Base-by-base conservation (phyloP, 2,888 invertebrate genomes). In the Clivina fossor region DNA sequence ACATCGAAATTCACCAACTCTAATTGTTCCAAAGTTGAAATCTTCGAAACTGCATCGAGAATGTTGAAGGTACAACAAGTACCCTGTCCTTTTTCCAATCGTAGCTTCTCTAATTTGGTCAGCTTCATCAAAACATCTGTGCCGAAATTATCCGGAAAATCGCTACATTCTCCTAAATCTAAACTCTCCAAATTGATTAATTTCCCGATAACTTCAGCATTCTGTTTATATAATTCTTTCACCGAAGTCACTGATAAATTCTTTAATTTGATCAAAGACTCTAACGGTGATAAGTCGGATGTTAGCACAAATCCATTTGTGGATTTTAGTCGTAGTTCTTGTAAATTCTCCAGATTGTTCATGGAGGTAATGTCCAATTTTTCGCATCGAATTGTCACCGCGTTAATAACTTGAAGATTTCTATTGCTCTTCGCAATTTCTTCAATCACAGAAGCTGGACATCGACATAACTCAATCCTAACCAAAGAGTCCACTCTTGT, bases 1-100 rank as follows among this genome's bases (percentile, higher is more conserved):
- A 90, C 83, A 66, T 91, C 90, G 60, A 91, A 87, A 71, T 92
- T 91, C 37, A 92, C 86, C 43, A 92, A 78, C 70, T 92, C 91
- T 46, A 91, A 74, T 64, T 88, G 82, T 33, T 79, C 80, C 2
- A 92, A 75, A 46, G 76, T 76, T 40, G 83, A 80, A 68, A 89
- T 76, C 47, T 76, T 74, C 33, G 85, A 80, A 2, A 88, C 79
- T 2, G 85, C 83, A 4, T 81, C 78, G 63, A 90, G 76, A 47
- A 90, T 79, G 59, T 84, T 83, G 48, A 85, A 81, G 7, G 78
- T 75, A 63, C 77, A 74, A 63, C 78, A 75, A 49, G 83, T 81
- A 13, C 84, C 84, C 64, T 85, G 85, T 13, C 89, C 88, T 58
- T 87, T 85, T 71, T 91, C 91, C 38, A 92, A 75, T 46, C 91